phyloP scores from a whole-genome alignment of 2,113 vertebrate genomes.

The Aphelocoma coerulescens region DNA sequence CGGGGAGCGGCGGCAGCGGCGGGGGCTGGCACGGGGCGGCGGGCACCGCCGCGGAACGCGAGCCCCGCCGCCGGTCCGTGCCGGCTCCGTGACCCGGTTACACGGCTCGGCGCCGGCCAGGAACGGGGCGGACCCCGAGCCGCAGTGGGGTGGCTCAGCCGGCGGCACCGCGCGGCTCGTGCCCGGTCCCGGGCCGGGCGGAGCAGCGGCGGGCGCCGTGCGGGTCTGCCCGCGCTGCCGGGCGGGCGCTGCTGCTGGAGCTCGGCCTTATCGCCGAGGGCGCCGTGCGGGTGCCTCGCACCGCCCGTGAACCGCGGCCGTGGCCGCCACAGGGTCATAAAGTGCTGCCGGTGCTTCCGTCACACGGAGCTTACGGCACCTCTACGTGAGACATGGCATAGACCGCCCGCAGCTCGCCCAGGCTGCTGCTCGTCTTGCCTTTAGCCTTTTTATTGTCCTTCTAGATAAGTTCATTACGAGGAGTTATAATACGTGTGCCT shows the following conservation, averaged over 20 bases:
- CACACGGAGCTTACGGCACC: neutral
- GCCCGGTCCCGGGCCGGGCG: too few species aligned
- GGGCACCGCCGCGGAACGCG: neutral
- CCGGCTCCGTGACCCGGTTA: neutral
- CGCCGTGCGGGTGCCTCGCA: neutral
- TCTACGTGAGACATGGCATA: accelerated
- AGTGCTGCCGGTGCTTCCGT: neutral
- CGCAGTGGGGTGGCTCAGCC: neutral
- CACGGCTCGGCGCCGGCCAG: neutral
- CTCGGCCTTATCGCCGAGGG: neutral
- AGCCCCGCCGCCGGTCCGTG: neutral
- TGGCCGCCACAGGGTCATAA: accelerated
- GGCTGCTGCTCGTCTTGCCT: neutral
- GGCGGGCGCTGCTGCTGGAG: neutral
- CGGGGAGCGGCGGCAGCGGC: neutral
- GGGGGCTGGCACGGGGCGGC: neutral
- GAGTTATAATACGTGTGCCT: accelerated
- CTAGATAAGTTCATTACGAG: accelerated
- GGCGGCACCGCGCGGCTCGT: neutral
- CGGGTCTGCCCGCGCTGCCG: neutral
- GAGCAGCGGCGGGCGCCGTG: neutral
- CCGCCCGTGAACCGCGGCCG: neutral
- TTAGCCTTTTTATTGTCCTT: neutral
- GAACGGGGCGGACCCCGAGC: neutral
- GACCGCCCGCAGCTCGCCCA: neutral